These are phyloP conservation scores for Paracyclopina nana DNA, from an alignment of 1,140 invertebrate genomes.

Conservation along the genomic window DNA sequence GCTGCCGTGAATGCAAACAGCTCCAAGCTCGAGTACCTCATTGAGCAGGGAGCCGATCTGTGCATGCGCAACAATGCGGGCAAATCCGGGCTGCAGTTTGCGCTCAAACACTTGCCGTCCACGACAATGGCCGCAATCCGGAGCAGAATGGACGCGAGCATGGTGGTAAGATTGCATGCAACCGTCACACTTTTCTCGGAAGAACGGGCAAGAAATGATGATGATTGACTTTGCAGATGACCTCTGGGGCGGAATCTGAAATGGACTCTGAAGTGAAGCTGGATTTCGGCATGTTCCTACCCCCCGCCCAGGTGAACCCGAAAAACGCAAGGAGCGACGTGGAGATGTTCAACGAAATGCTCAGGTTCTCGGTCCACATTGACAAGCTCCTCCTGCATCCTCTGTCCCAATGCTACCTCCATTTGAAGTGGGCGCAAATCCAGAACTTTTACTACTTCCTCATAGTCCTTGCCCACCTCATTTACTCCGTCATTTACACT, in stretches of 20 bases:
- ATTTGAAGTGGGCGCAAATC: slow-evolving; percentile 51
- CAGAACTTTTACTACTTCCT: slow-evolving; percentile 53
- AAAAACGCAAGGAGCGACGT: neutral
- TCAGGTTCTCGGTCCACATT: neutral
- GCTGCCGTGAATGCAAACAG: slow-evolving; percentile 60
- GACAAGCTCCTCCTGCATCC: slow-evolving; percentile 21
- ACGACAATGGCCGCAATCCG: neutral
- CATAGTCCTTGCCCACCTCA: slow-evolving; percentile 49
- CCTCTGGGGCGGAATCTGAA: neutral
- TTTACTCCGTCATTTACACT: slow-evolving; percentile 43
- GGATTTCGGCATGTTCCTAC: slow-evolving; percentile 6
- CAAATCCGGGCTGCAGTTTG: slow-evolving; percentile 54
- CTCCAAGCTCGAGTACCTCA: slow-evolving; percentile 54
- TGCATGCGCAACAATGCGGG: slow-evolving; percentile 60
- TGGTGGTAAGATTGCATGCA: no score
- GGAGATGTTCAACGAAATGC: slow-evolving; percentile 3
- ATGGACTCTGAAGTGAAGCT: slow-evolving; percentile 2
- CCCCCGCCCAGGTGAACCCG: neutral
- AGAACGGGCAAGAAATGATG: no score
- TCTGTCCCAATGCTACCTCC: slow-evolving; percentile 20
- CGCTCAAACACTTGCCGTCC: slow-evolving; percentile 25
- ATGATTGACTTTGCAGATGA: no score
- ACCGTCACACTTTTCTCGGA: no score
- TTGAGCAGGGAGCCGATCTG: slow-evolving; percentile 60
- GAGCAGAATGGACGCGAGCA: slow-evolving; percentile 1